Base-by-base conservation (phyloP, 2,888 invertebrate species). In the Drosophila kokeensis region DNA sequence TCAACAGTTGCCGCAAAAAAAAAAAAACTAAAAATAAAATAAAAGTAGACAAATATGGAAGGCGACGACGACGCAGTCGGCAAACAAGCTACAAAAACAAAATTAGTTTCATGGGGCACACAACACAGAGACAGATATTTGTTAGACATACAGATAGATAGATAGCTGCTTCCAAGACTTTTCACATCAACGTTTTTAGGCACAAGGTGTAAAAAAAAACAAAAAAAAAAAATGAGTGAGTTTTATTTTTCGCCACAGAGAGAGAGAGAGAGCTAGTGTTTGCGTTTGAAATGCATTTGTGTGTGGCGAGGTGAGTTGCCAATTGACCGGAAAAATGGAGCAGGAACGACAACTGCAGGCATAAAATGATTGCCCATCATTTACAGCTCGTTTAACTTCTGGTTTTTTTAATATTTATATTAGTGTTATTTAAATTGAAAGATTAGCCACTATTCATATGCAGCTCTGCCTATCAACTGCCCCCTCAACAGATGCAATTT, bases 1-100 rank as follows among this genome's bases (percentile, higher is more conserved):
- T 79, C 87, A 86, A 86, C 87, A 84, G 89, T 86, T 89, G 89
- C 78, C 76, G 74, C 82, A 82, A 81, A 73, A 83, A 70, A 60
- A 24, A 53, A 80, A 58, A 71, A 42, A 76, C 58, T 75, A 66
- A 62, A 73, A 61, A 75, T 45, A 73, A 69, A 63, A 71, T 61
- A 68, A 65, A 76, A 42, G 59, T 80, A 76, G 71, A 76, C 84
- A 81, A 81, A 84, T 89, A 84, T 84, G 89, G 89, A 78, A 72
- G 66, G 54, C 69, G 61, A 15, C 74, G 57, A 57, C 63, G 69
- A 7, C 24, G 45, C 45, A 73, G 77, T 78, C 81, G 80, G 68
- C 82, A 84, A 88, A 82, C 68, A 82, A 72, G 69, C 81, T 64
- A 69, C 64, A 55, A 69, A 69, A 75, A 71, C 69, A 89, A 86